Conservation (phyloP, 2,797 vertebrate genomes). For the Crocidura indochinensis region DNA sequence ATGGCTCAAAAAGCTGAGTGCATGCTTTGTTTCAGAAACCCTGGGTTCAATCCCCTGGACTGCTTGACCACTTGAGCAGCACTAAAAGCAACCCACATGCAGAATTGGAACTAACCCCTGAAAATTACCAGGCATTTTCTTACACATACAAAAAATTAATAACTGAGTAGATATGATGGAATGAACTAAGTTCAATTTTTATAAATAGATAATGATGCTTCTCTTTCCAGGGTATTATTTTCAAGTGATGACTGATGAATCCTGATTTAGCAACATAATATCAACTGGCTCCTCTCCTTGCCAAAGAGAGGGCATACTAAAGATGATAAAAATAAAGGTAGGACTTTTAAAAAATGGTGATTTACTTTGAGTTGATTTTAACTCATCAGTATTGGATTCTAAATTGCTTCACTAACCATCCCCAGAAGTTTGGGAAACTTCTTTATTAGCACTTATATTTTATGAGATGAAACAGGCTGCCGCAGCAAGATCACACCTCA, state of each 20-base stretch:
- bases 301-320: neutral
- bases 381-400: neutral
- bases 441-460: neutral
- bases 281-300: slow-evolving; percentile 18
- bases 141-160: no score
- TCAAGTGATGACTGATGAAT: neutral
- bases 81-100: no score
- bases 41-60: no score
- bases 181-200: neutral
- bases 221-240: neutral
- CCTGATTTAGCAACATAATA: neutral
- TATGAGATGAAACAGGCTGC: neutral
- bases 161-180: neutral
- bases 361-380: slow-evolving; percentile 20
- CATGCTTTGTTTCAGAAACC: no score
- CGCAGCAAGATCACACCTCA: neutral
- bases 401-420: neutral
- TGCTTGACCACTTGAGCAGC: no score
- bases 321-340: neutral
- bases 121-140: no score
- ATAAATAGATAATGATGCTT: neutral
- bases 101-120: no score
- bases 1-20: no score
- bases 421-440: neutral
- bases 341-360: neutral